Evolutionary conservation across 2,888 invertebrate genomes (phyloP).

Genomic region (Onchidella celtica): DNA sequence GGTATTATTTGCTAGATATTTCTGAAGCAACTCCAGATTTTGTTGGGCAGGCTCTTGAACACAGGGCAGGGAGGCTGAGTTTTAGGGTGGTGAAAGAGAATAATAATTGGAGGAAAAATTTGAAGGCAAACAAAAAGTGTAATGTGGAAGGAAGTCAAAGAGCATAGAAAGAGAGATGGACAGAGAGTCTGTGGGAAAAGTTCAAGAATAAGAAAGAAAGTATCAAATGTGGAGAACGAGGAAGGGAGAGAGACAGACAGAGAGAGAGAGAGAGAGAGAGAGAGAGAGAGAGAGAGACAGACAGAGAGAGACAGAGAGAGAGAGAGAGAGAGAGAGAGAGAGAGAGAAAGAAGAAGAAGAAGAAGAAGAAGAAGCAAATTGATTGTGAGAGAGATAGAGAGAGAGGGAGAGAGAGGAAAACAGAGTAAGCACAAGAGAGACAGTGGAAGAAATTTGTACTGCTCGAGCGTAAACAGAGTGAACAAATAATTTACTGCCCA

Average conservation of each 20-base stretch:
- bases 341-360: conserved; percentile 9
- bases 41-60: too few species aligned
- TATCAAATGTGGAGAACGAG: neutral
- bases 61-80: too few species aligned
- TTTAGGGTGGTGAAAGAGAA: too few species aligned
- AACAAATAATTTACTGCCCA: too few species aligned
- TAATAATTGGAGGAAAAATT: too few species aligned
- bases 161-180: neutral
- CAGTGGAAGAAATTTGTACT: too few species aligned
- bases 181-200: too few species aligned
- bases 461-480: too few species aligned
- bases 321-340: conserved; percentile 30
- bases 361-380: neutral
- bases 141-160: too few species aligned
- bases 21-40: too few species aligned
- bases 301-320: neutral
- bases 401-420: conserved; percentile 6
- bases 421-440: conserved; percentile 5
- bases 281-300: neutral
- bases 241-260: neutral
- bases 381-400: conserved; percentile 5
- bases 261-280: neutral
- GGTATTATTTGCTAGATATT: too few species aligned
- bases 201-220: neutral
- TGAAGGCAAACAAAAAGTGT: too few species aligned